phyloP scores from a whole-genome alignment of 2,888 invertebrate genomes.

The Ellobium chinense region DNA sequence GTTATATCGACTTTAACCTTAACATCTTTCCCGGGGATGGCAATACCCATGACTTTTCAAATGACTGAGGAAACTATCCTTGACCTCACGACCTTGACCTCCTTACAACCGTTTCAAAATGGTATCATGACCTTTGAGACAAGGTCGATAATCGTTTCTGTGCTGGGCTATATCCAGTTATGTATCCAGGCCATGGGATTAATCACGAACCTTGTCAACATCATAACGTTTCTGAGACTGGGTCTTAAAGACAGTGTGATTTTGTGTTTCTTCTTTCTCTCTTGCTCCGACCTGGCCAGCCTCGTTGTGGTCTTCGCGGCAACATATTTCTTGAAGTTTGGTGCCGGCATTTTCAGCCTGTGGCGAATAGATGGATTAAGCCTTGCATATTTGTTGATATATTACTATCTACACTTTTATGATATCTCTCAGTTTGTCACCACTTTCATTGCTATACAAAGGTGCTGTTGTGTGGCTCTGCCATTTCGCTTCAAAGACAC shows the following conservation, averaged over 20 bases:
- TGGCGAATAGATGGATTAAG: background rate
- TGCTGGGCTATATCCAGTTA: too few relatives aligned
- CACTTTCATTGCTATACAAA: slow-evolving; percentile 16
- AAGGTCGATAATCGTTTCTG: too few relatives aligned
- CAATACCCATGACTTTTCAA: too few relatives aligned
- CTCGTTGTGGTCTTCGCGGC: background rate
- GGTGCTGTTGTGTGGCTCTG: slow-evolving; percentile 22
- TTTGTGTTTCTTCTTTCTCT: background rate
- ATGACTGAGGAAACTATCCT: too few relatives aligned
- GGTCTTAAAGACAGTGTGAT: slow-evolving; percentile 13
- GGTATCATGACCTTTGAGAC: too few relatives aligned
- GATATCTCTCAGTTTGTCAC: background rate
- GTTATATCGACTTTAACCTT: too few relatives aligned
- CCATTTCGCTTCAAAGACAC: slow-evolving; percentile 15
- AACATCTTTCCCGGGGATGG: too few relatives aligned
- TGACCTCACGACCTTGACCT: too few relatives aligned
- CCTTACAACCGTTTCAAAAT: too few relatives aligned
- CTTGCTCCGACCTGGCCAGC: background rate
- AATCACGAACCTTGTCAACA: slow-evolving; percentile 10
- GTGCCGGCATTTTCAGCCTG: background rate
- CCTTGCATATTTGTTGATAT: background rate
- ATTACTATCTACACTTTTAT: slow-evolving; percentile 3
- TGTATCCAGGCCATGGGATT: too few relatives aligned
- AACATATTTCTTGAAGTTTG: background rate
- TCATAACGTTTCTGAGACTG: slow-evolving; percentile 4